Base-by-base conservation (phyloP, 2,797 vertebrate species). In the Notolepis coatsorum region DNA sequence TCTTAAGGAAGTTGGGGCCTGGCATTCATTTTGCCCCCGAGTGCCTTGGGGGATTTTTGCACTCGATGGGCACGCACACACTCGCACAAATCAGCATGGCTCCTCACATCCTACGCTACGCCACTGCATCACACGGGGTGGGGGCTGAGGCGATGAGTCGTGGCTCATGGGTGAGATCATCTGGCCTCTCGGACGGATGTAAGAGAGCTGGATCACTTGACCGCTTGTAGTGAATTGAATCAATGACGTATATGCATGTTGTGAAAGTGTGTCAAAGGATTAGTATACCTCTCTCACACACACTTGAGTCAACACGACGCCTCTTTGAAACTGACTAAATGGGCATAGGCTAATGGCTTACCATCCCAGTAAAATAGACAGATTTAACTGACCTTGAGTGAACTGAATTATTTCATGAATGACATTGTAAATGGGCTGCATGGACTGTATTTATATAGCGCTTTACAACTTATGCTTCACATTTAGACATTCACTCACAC, bases 141-240 rank as follows among this genome's bases (percentile, higher is more conserved):
- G 7, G 38, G 47, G 39, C 24, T 51, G 51, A 25, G 53, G 49
- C n/a, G 4, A 63, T 58, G 47, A 43, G 56, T 31, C 31, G 37
- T 68, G 73, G 77, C 38, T 71, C 17, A n/a, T 33, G 30, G 31
- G 50, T 80, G 74, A 83, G 73, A 35, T 77, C 75, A 81, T 43
- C 21, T 35, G 23, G 28, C 41, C 56, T 39, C 10, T 0, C 48
- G 38, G 28, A 24, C 48, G 64, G 46, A 58, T 20, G 53, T 62
- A 46, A 59, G 33, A 7, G 13, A 43, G 38, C 10, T 41, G 51
- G 51, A 64, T 38, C 65, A n/a, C n/a, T n/a, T 64, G 53, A 68
- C 33, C 9, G 43, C 48, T 51, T 61, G 53, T 51, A 76, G 9
- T 24, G 15, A 39, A 50, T 12, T 5, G 25, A 25, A 48, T 42